phyloP scores from a whole-genome alignment of 2,888 invertebrate genomes.

The Cosmia trapezina region DNA sequence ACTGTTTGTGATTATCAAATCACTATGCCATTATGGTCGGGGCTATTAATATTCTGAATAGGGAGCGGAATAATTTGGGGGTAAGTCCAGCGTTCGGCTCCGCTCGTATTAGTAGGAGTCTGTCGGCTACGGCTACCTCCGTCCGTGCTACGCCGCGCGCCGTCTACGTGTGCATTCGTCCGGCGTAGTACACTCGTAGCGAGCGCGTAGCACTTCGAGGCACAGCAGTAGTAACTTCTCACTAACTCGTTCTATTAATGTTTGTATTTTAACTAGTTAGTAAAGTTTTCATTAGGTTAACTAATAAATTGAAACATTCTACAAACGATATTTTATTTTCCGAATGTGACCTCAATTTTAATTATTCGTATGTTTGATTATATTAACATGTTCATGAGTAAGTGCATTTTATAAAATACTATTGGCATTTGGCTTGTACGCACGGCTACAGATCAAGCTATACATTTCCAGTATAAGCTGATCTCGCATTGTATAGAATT shows the following conservation, averaged over 20 bases:
- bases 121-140: conserved; percentile 40
- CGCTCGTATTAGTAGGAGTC: conserved; percentile 47
- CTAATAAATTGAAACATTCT: conserved; percentile 25
- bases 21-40: conserved; percentile 72
- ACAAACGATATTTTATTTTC: conserved; percentile 16
- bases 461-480: too few species aligned
- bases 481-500: too few species aligned
- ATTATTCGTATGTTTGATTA: conserved; percentile 4
- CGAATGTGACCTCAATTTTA: neutral
- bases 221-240: conserved; percentile 29
- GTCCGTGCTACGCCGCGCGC: conserved; percentile 26
- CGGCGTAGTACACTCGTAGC: conserved; percentile 44
- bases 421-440: neutral
- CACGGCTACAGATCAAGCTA: too few species aligned
- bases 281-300: conserved; percentile 20
- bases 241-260: conserved; percentile 41
- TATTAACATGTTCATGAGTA: conserved; percentile 4
- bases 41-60: conserved; percentile 79
- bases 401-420: neutral
- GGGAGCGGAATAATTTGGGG: conserved; percentile 77
- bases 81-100: conserved; percentile 65
- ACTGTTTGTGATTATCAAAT: conserved; percentile 76
- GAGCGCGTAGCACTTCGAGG: conserved; percentile 57
- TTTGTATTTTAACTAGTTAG: conserved; percentile 41
- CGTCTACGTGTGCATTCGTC: conserved; percentile 30